Base-by-base conservation (phyloP, 1,140 invertebrate genomes). In the Caerostris extrusa region DNA sequence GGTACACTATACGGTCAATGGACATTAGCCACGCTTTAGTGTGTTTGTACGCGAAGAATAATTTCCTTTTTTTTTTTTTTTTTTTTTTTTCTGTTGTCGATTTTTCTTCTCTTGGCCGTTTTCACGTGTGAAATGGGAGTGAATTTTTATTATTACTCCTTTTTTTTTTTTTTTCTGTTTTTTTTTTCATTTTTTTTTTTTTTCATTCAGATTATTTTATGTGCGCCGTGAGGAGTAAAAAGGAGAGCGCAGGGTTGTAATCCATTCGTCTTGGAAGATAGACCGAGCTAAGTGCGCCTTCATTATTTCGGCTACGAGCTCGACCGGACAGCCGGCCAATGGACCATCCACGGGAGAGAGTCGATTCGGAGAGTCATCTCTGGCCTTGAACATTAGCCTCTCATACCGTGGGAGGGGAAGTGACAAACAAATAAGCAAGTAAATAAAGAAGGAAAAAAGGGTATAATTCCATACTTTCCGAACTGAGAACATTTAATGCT, bases 241-340 rank as follows among this genome's bases (percentile, higher is more conserved):
- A 34, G n/a, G 89, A 81, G 34, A 60, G 58, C 50, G 87, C 61
- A 82, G 57, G 67, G 88, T 69, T 92, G 81, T 58, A 88, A 88
- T 93, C 85, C 82, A 93, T 93, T 93, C 92, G 92, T 93, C 69
- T 88, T 93, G 92, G 92, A 93, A 93, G 92, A 89, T 93, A 71
- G 83, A 82, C 92, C 56, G 55, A 3, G 57, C 55, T 93, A 93
- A 93, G 92, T 93, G 86, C 8, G 85, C 91, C 19, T 81, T 82
- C 91, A 93, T 93, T 93, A 93, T 93, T 93, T 93, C 92, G 57
- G 86, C 67, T 93, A 93, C 92, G 86, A 89, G 92, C 92, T 93
- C 92, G 58, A 89, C 92, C 87, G 92, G 92, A 82, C 92, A 88
- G 53, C 92, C 56, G 83, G 56, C 85, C 64, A 64, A 82, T 88